Evolutionary conservation across 2,797 vertebrate species (phyloP), one percentile per base, ranked within the genome.

Genomic region (Cyprinella venusta): DNA sequence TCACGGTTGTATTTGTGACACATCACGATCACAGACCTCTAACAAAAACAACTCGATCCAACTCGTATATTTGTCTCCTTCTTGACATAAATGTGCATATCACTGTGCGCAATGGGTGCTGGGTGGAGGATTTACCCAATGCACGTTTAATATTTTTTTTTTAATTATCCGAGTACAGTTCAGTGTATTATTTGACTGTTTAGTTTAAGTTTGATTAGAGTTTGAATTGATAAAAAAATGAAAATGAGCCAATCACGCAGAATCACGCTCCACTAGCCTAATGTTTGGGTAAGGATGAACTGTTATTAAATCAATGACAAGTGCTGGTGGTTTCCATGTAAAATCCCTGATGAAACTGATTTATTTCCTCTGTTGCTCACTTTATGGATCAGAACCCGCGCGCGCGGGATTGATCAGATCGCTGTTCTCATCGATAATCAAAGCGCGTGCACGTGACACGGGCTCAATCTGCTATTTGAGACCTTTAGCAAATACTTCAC

Each of bases 391-490:
- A 76, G 48, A 40, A 50, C 45, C 5, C 45, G 61, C 59, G 69
- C 63, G 69, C 63, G 42, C 12, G 61, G 63, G 24, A 75, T 67
- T 5, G 45, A 76, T 82, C 71, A 33, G 33, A 68, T 68, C 18
- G n/a, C 26, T 52, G 69, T 30, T 38, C 70, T 54, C 48, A 42
- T 76, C 71, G 50, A 82, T 68, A 59, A 82, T 48, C 81, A 76
- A 76, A 56, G 50, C 63, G 71, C 48, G 70, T 63, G 38, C 16
- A 36, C 52, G 38, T 10, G 78, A 19, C 48, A 52, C n/a, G 30
- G 30, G 79, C 8, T n/a, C 40, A 63, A 63, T 18, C 40, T 59
- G 15, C 56, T 64, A 13, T 75, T 52, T 63, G 36, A 72, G 33
- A 15, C 67, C 38, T 26, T 18, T 2, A 8, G 19, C 21, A 52